Evolutionary conservation across 2,888 invertebrate species (phyloP).

Genomic region (Apoda limacodes): DNA sequence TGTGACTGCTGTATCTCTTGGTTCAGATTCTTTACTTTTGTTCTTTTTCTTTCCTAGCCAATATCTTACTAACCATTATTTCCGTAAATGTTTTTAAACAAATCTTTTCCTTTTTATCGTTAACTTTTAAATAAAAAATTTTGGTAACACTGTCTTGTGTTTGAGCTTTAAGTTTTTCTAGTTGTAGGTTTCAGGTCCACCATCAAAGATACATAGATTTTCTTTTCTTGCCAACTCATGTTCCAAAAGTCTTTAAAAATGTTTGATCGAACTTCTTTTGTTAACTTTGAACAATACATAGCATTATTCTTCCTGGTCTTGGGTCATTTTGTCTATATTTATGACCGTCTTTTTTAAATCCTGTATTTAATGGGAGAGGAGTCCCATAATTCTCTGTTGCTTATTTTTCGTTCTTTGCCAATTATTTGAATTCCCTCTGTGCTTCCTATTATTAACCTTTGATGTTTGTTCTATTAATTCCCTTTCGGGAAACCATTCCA

Average conservation of each 20-base stretch:
- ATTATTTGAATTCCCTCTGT: conserved; percentile 5
- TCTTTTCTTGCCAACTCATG: conserved; percentile 15
- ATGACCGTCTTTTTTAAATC: conserved; percentile 11
- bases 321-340: conserved; percentile 10
- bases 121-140: conserved; percentile 18
- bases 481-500: conserved; percentile 12
- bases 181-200: conserved; percentile 10
- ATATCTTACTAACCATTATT: conserved; percentile 14
- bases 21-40: conserved; percentile 2
- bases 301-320: conserved; percentile 11
- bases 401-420: conserved; percentile 13
- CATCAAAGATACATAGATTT: conserved; percentile 15
- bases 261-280: conserved; percentile 12
- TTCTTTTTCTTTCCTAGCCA: conserved; percentile 17
- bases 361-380: conserved; percentile 12
- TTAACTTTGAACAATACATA: conserved; percentile 14
- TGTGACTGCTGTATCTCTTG: conserved; percentile 22
- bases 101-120: conserved; percentile 19
- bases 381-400: conserved; percentile 12
- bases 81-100: conserved; percentile 9
- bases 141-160: conserved; percentile 18
- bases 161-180: conserved; percentile 12
- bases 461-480: conserved; percentile 7
- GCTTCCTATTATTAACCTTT: conserved; percentile 8
- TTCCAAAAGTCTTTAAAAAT: conserved; percentile 15